Percentiles rank a stretch among this genome's conserved stretches.
Conservation (phyloP, 2,888 invertebrate genomes). For the Dysmachus trigonus region DNA sequence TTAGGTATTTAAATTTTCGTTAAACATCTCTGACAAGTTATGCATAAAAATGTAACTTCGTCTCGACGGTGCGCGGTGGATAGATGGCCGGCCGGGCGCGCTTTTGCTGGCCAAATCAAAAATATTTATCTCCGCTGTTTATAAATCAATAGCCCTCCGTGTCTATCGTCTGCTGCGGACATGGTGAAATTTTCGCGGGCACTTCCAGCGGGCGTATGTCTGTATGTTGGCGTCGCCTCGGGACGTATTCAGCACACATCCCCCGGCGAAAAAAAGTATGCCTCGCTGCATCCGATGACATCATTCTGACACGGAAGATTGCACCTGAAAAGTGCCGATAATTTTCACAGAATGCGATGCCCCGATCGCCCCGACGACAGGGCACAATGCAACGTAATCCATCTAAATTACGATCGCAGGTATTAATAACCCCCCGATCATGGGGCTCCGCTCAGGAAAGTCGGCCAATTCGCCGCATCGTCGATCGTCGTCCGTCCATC, state of each 20-base stretch:
- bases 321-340: conserved; percentile 46
- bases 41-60: conserved; percentile 44
- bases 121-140: background rate
- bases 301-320: conserved; percentile 46
- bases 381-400: conserved; percentile 33
- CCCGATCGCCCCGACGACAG: background rate
- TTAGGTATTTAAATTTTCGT: conserved; percentile 45
- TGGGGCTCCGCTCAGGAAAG: background rate
- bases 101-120: background rate
- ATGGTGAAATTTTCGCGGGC: background rate
- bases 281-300: conserved; percentile 44
- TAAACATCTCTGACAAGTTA: conserved; percentile 43
- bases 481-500: no score
- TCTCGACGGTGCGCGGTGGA: conserved; percentile 7
- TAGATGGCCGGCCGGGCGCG: background rate
- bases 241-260: conserved; percentile 1
- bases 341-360: conserved; percentile 40
- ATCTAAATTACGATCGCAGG: conserved; percentile 46
- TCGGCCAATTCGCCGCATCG: background rate
- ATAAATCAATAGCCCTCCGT: conserved; percentile 18
- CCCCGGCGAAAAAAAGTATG: background rate
- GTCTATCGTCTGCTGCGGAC: background rate
- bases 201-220: background rate
- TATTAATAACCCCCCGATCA: conserved; percentile 44
- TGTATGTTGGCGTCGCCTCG: background rate